Conservation (phyloP, 1,140 invertebrate genomes). For the Latrodectus geometricus region DNA sequence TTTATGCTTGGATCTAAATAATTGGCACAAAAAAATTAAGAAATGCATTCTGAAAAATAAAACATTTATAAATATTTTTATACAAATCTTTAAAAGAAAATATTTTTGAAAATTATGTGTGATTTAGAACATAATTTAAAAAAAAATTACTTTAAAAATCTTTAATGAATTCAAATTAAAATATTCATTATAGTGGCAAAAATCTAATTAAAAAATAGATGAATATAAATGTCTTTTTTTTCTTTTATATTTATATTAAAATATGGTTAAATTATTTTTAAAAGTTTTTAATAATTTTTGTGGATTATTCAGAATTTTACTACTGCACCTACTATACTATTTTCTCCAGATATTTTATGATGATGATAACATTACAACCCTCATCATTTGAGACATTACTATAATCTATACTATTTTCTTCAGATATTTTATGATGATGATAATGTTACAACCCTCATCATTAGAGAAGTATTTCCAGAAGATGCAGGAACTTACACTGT, state of each 20-base stretch:
- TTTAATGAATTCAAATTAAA: neutral
- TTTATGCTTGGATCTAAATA: too few relatives aligned
- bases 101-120: neutral
- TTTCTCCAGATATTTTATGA: slow-evolving; percentile 86
- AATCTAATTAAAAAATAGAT: too few relatives aligned
- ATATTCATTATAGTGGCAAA: neutral
- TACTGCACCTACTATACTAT: neutral
- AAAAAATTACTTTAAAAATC: neutral
- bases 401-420: slow-evolving; percentile 19
- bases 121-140: neutral
- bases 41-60: too few relatives aligned
- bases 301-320: too few relatives aligned
- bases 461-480: slow-evolving; percentile 95
- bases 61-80: too few relatives aligned
- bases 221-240: too few relatives aligned
- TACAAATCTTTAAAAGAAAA: too few relatives aligned
- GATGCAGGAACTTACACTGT: slow-evolving; percentile 97
- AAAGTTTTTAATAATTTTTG: too few relatives aligned
- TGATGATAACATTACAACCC: slow-evolving; percentile 89
- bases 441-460: slow-evolving; percentile 90
- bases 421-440: slow-evolving; percentile 94
- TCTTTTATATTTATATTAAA: too few relatives aligned
- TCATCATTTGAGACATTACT: slow-evolving; percentile 95
- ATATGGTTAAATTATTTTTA: neutral
- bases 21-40: too few relatives aligned